Percentiles rank a stretch among this genome's conserved stretches.
Conservation (phyloP, 35 echinoderm and acorn worm species). For the Stichopus chloronotus region DNA sequence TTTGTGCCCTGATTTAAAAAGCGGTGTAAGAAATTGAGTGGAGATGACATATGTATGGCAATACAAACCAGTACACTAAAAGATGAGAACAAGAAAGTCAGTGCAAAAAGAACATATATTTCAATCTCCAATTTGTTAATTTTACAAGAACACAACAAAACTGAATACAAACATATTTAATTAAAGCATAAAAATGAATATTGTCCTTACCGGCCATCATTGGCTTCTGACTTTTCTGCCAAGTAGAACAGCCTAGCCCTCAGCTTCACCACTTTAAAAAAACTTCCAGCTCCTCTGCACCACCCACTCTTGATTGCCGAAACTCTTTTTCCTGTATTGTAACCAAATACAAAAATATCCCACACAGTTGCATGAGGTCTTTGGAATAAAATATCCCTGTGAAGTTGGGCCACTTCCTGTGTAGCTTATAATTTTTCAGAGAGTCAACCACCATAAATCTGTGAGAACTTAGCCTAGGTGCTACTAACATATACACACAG, state of each 20-base stretch:
- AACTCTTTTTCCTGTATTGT: neutral
- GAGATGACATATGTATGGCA: no score
- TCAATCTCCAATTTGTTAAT: no score
- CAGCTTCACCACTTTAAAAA: neutral
- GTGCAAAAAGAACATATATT: no score
- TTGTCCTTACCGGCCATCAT: neutral
- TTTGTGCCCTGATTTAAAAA: no score
- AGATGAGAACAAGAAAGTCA: no score
- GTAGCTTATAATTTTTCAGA: neutral
- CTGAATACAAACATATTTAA: neutral
- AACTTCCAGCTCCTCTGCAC: neutral
- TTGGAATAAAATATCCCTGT: neutral
- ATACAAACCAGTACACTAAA: no score
- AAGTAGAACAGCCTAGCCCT: conserved; percentile 4
- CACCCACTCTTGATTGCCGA: neutral
- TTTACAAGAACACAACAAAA: no score
- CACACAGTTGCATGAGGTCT: neutral
- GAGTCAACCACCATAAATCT: no score
- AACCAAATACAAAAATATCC: neutral
- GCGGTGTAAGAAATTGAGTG: no score
- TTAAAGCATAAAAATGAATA: neutral
- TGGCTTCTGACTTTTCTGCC: conserved; percentile 9
- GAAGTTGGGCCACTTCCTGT: neutral
- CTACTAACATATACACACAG: no score
- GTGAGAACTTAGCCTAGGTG: no score